Conservation (phyloP, 2,113 vertebrate species). For the Cisticola juncidis region DNA sequence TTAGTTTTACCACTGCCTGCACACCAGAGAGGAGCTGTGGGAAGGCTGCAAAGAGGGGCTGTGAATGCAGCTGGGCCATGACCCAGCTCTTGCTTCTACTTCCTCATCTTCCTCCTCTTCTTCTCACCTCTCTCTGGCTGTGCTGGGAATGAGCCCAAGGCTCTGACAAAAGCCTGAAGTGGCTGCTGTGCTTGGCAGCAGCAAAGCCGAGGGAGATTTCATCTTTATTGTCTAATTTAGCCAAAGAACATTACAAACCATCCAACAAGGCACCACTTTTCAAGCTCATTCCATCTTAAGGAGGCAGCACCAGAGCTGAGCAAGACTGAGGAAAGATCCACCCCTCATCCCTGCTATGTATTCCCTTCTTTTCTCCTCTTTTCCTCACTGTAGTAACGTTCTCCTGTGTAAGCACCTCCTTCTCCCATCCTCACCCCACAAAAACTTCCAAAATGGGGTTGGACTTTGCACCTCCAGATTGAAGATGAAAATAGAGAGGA, state of each 20-base stretch:
- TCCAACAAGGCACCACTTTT: not conserved
- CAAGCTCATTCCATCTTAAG: not conserved
- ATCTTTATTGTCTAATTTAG: not conserved
- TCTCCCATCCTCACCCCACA: not conserved
- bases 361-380: not conserved
- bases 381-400: not conserved
- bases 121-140: not conserved
- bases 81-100: not conserved
- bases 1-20: conserved; percentile 43
- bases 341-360: not conserved
- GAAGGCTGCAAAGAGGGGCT: not conserved
- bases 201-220: not conserved
- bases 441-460: not conserved
- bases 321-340: not conserved
- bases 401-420: not conserved
- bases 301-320: not conserved
- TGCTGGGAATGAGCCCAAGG: not conserved
- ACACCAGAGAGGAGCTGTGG: not conserved
- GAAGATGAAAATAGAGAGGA: not conserved
- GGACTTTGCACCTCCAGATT: not conserved
- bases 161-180: not conserved
- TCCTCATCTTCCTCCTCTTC: not conserved
- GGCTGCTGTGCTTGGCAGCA: not conserved
- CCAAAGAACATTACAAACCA: not conserved
- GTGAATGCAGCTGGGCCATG: not conserved